These are phyloP conservation scores for Callipepla californica DNA, from an alignment of 2,113 vertebrate species.

Conservation along the genomic window DNA sequence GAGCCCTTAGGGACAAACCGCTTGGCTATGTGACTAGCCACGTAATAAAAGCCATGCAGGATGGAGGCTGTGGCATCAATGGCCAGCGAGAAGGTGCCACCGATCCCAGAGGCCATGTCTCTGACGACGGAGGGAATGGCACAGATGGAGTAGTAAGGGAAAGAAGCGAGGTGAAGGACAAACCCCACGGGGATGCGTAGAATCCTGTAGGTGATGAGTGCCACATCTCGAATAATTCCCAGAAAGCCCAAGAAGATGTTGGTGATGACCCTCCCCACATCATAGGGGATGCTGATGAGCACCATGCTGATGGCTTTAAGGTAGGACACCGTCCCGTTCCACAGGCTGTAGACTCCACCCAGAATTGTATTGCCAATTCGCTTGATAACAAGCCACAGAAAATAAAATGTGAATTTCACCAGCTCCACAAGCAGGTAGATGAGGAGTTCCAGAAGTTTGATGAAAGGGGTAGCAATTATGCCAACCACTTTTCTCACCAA, in stretches of 20 bases:
- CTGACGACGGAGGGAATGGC: constrained; percentile 77
- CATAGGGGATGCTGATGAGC: constrained; percentile 78
- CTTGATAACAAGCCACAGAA: constrained; percentile 72
- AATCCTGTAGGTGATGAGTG: constrained; percentile 63
- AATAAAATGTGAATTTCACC: constrained; percentile 58
- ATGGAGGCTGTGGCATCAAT: constrained; percentile 65
- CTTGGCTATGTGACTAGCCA: constrained; percentile 60
- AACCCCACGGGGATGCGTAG: constrained; percentile 74
- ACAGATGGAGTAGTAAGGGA: constrained; percentile 77
- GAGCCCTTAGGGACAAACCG: constrained; percentile 68
- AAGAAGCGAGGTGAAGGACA: constrained; percentile 76
- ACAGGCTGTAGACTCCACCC: constrained; percentile 60
- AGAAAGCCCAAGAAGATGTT: constrained; percentile 75
- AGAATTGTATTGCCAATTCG: constrained; percentile 36
- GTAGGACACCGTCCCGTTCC: constrained; percentile 62
- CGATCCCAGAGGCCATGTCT: constrained; percentile 73
- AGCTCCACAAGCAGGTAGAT: constrained; percentile 62
- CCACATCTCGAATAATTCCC: constrained; percentile 71
- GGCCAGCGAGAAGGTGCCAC: constrained; percentile 65
- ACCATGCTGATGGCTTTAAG: constrained; percentile 70
- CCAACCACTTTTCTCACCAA: constrained; percentile 49
- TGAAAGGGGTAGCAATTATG: constrained; percentile 68
- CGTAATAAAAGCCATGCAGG: constrained; percentile 67
- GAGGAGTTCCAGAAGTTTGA: constrained; percentile 73
- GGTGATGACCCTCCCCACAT: constrained; percentile 66